phyloP scores from a whole-genome alignment of 2,888 invertebrate genomes.

The Chouioia cunea region DNA sequence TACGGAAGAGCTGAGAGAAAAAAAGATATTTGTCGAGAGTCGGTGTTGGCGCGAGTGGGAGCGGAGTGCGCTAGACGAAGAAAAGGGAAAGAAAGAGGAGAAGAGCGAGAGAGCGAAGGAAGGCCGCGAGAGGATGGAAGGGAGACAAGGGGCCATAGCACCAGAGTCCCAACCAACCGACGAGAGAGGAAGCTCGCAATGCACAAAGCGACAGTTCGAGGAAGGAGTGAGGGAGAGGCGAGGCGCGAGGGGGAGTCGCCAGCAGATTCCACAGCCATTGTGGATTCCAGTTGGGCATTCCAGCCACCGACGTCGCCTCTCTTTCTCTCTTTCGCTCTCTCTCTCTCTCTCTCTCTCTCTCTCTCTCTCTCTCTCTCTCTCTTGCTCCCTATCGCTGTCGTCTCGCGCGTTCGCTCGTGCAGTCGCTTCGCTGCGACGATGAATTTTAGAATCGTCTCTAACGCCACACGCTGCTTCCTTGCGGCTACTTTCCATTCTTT shows the following conservation, averaged over 20 bases:
- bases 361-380: conserved; percentile 20
- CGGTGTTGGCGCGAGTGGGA: too few species aligned
- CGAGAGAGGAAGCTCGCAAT: conserved; percentile 4
- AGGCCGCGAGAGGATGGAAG: too few species aligned
- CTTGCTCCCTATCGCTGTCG: conserved; percentile 24
- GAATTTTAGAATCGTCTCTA: conserved; percentile 15
- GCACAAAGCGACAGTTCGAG: neutral
- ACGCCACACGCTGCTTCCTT: neutral
- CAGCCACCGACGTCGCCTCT: conserved; percentile 9
- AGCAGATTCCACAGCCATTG: conserved; percentile 44
- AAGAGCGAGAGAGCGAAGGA: conserved; percentile 2
- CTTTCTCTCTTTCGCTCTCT: conserved; percentile 21
- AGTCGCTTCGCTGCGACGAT: neutral
- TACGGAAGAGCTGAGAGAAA: neutral
- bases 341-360: conserved; percentile 31
- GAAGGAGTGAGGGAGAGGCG: conserved; percentile 8
- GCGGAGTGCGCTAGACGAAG: neutral
- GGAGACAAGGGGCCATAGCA: too few species aligned
- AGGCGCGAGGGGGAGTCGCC: conserved; percentile 13
- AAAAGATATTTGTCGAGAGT: neutral
- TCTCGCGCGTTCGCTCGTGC: conserved; percentile 4
- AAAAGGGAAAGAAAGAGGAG: conserved; percentile 8
- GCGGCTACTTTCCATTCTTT: conserved; percentile 26
- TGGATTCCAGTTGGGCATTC: conserved; percentile 37
- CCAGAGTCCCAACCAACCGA: too few species aligned